Conservation (phyloP, 2,888 invertebrate genomes). For the Alcis repandata region DNA sequence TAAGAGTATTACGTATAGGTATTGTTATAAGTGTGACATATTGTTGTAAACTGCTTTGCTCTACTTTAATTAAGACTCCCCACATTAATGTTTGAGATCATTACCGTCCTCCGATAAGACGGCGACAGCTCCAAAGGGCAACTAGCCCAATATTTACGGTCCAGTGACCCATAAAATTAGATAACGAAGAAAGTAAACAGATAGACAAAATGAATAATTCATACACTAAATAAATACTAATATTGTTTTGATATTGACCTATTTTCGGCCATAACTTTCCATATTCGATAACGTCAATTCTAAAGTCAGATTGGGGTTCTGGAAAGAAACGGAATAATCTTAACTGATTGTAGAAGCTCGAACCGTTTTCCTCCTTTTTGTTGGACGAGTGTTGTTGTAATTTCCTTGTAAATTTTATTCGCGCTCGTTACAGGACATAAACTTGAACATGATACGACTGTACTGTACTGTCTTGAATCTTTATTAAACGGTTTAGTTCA, state of each 20-base stretch:
- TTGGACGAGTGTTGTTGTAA: neutral
- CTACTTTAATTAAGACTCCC: constrained; percentile 14
- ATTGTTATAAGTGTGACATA: neutral
- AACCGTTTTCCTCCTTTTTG: constrained; percentile 16
- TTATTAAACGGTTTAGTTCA: neutral
- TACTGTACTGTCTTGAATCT: neutral
- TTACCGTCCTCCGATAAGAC: constrained; percentile 52
- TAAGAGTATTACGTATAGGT: neutral
- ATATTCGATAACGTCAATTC: constrained; percentile 52
- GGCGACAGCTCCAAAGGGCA: constrained; percentile 61
- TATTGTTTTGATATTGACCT: constrained; percentile 80
- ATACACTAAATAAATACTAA: constrained; percentile 71
- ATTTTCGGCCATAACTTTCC: constrained; percentile 61
- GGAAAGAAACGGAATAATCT: constrained; percentile 32
- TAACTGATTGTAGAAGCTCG: neutral
- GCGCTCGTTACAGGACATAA: neutral
- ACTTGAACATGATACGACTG: neutral
- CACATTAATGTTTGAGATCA: constrained; percentile 24
- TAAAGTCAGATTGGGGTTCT: constrained; percentile 43
- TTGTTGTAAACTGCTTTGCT: neutral
- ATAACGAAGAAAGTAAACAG: constrained; percentile 82
- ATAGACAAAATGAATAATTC: constrained; percentile 74
- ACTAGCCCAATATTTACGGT: constrained; percentile 67
- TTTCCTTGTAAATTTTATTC: neutral
- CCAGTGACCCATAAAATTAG: constrained; percentile 75